These are phyloP conservation scores for Menidia beryllina DNA, from an alignment of 2,113 vertebrate species.

Conservation along the genomic window DNA sequence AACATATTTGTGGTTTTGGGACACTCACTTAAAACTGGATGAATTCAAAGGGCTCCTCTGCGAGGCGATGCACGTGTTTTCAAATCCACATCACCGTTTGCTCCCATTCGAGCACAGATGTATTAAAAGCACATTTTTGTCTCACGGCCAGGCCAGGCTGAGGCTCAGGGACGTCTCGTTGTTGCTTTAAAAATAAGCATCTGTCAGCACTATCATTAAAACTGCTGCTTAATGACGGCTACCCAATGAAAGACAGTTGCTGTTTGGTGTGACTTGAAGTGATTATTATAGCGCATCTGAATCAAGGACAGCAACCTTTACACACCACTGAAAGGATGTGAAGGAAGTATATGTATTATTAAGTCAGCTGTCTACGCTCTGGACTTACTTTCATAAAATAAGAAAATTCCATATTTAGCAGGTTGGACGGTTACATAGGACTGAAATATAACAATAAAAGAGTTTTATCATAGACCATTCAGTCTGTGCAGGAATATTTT, in stretches of 20 bases:
- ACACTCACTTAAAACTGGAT: slow-evolving; percentile 24
- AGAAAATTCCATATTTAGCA: background rate
- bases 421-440: slow-evolving; percentile 1
- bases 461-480: slow-evolving; percentile 18
- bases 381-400: slow-evolving; percentile 4
- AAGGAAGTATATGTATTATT: slow-evolving; percentile 1
- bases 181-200: slow-evolving; percentile 26
- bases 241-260: slow-evolving; percentile 15
- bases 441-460: slow-evolving; percentile 42
- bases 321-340: background rate
- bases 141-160: slow-evolving; percentile 10
- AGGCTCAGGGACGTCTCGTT: slow-evolving; percentile 26
- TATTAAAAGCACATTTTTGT: slow-evolving; percentile 30
- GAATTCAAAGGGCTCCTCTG: slow-evolving; percentile 1
- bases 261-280: no score
- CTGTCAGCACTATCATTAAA: slow-evolving; percentile 40
- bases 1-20: slow-evolving; percentile 29
- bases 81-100: slow-evolving; percentile 8
- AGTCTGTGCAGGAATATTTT: slow-evolving; percentile 27
- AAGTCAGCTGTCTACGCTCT: background rate
- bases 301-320: no score
- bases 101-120: background rate
- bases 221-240: slow-evolving; percentile 17
- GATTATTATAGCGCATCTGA: no score
- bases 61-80: slow-evolving; percentile 16